Evolutionary conservation across 2,113 vertebrate genomes (phyloP).

Genomic region (Ictidomys tridecemlineatus): DNA sequence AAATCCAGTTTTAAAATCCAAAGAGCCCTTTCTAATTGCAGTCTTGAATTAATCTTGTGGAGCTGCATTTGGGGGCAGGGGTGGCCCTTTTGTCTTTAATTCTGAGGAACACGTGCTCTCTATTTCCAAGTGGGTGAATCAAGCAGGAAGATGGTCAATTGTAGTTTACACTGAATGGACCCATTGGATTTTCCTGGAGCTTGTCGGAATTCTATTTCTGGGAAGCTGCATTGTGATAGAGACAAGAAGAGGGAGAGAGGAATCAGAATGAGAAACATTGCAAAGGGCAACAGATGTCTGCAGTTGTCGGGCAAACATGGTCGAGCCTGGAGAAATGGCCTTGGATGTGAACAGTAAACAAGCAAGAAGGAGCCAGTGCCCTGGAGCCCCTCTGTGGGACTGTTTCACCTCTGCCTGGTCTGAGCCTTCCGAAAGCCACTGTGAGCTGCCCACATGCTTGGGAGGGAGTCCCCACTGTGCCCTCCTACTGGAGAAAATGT

Average conservation of each 20-base stretch:
- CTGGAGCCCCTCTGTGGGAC: neutral
- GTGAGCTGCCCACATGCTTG: fast-evolving
- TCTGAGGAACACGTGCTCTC: neutral
- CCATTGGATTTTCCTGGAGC: constrained; percentile 66
- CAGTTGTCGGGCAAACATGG: constrained; percentile 36
- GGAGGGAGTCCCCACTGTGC: neutral
- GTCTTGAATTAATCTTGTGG: constrained; percentile 36
- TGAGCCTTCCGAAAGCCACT: neutral
- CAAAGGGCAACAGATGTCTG: constrained; percentile 83
- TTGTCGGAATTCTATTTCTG: constrained; percentile 74
- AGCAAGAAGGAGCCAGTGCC: neutral
- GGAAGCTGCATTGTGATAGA: constrained; percentile 74
- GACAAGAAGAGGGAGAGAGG: constrained; percentile 50
- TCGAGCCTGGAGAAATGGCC: constrained; percentile 22
- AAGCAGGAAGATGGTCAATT: constrained; percentile 65
- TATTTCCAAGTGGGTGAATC: constrained; percentile 36
- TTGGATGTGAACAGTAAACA: constrained; percentile 40
- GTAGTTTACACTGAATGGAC: constrained; percentile 57
- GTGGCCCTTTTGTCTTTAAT: constrained; percentile 38
- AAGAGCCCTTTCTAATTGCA: constrained; percentile 59
- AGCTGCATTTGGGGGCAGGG: neutral
- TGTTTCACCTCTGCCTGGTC: constrained; percentile 20
- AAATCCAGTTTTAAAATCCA: constrained; percentile 67
- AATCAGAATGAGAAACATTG: constrained; percentile 66
- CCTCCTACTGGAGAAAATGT: neutral